Base-by-base conservation (phyloP, 2,797 vertebrate species). In the Hafferia zeledoni region DNA sequence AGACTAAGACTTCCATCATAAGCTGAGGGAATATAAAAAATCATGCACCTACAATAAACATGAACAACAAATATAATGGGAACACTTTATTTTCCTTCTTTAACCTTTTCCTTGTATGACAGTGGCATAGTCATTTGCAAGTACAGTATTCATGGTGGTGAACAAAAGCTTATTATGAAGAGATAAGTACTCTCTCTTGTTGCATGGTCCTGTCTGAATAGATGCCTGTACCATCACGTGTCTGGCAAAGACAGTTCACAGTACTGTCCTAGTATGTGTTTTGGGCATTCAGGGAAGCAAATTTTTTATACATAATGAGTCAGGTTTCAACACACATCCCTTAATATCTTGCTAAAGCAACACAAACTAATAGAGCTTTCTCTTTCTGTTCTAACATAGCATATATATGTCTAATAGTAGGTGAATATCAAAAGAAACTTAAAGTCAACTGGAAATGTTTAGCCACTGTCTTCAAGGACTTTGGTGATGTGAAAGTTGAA, bases 161-260 rank as follows among this genome's bases (percentile, higher is more conserved):
- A 53, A 74, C 18, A 74, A 63, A 89, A 50, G 11, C 30, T 61
- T 43, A 2, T 23, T 64, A 14, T 35, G 52, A 23, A 41, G 24
- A 16, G 20, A 9, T 18, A 33, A 33, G 9, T 61, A 30, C 6
- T 90, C 55, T 89, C 25, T 50, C 33, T 56, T 72, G 20, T 37
- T 46, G 10, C 18, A 19, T 1, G 49, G 19, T 52, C 28, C 53
- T 47, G 43, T 25, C 44, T 75, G 61, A 50, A 41, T 2, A n/a
- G 43, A 27, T 24, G 49, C 8, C 24, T 47, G 5, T 24, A 44
- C 33, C 19, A 72, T 28, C 24, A 24, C 0, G 0, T 5, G 9
- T 12, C 22, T 55, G 35, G 22, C 12, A 49, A 50, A 13, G 13
- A 20, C 47, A 49, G 6, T 53, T 60, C 60, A 46, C 13, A 31